These are phyloP conservation scores for Beris morrisii DNA, from an alignment of 2,888 invertebrate genomes.

Conservation along the genomic window DNA sequence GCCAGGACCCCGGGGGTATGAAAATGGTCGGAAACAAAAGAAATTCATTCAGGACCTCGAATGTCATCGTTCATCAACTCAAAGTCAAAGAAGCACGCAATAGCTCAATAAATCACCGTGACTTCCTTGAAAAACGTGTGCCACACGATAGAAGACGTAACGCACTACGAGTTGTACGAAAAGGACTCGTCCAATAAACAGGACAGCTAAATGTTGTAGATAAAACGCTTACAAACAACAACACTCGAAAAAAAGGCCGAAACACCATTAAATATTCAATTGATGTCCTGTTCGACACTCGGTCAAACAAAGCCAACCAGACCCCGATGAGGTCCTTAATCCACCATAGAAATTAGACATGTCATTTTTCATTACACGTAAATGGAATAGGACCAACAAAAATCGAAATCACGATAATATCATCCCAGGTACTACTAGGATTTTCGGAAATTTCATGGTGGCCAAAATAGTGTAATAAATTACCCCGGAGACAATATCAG, in stretches of 20 bases:
- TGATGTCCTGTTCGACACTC: slow-evolving; percentile 3
- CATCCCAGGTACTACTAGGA: background rate
- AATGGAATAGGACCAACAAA: background rate
- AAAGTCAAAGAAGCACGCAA: slow-evolving; percentile 36
- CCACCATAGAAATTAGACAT: slow-evolving; percentile 1
- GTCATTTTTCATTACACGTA: slow-evolving; percentile 18
- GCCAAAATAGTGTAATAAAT: slow-evolving; percentile 27
- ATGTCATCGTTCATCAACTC: slow-evolving; percentile 34
- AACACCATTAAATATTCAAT: slow-evolving; percentile 18
- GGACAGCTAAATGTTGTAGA: background rate
- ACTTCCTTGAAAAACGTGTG: slow-evolving; percentile 23
- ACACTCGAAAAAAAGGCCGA: background rate
- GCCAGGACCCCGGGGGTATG: background rate
- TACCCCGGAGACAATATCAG: slow-evolving; percentile 14
- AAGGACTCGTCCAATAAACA: background rate
- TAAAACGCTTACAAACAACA: background rate
- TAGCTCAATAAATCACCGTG: slow-evolving; percentile 33
- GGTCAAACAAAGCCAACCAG: slow-evolving; percentile 1
- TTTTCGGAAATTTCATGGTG: slow-evolving; percentile 30
- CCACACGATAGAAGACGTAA: slow-evolving; percentile 1
- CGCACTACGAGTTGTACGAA: background rate
- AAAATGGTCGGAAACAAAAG: slow-evolving; percentile 3
- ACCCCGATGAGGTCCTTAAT: slow-evolving; percentile 17
- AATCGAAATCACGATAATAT: background rate
- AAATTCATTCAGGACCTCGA: slow-evolving; percentile 30